Evolutionary conservation across 2,797 vertebrate genomes (phyloP).

Genomic region (Peromyscus aztecus): DNA sequence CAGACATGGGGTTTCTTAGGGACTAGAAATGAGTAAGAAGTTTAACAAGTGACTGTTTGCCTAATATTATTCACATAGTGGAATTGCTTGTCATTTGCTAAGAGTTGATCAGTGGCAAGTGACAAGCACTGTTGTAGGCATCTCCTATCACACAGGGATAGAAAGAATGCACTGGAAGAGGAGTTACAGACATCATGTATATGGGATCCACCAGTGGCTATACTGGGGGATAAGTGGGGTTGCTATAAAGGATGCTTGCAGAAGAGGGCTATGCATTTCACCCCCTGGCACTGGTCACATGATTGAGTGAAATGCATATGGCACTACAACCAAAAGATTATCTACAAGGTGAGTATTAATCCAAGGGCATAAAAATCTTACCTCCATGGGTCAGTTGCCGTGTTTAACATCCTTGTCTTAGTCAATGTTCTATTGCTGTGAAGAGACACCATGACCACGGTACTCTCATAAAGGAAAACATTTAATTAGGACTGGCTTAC

Average conservation of each 20-base stretch:
- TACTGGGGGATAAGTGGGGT: not conserved
- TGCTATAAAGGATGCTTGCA: not conserved
- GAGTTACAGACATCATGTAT: not conserved
- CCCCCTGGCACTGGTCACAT: not conserved
- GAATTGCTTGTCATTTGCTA: not conserved
- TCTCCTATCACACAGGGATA: not conserved
- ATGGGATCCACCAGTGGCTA: not conserved
- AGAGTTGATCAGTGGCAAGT: not conserved
- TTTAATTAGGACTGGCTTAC: not conserved
- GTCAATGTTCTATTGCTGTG: not conserved
- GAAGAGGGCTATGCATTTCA: not conserved
- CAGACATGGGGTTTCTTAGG: not conserved
- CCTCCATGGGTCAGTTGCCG: not conserved
- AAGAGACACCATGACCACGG: not conserved
- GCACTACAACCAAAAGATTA: not conserved
- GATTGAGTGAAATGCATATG: not conserved
- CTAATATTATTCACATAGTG: not conserved
- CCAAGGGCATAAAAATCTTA: not conserved
- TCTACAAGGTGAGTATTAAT: not conserved
- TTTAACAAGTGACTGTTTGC: constrained; percentile 4
- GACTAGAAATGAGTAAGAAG: not conserved
- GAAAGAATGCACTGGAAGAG: not conserved
- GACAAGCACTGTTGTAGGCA: not conserved
- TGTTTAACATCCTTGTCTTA: not conserved
- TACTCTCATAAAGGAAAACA: not conserved